Evolutionary conservation across 1,140 invertebrate species (phyloP).

Genomic region (Rhyacophila brunnea): DNA sequence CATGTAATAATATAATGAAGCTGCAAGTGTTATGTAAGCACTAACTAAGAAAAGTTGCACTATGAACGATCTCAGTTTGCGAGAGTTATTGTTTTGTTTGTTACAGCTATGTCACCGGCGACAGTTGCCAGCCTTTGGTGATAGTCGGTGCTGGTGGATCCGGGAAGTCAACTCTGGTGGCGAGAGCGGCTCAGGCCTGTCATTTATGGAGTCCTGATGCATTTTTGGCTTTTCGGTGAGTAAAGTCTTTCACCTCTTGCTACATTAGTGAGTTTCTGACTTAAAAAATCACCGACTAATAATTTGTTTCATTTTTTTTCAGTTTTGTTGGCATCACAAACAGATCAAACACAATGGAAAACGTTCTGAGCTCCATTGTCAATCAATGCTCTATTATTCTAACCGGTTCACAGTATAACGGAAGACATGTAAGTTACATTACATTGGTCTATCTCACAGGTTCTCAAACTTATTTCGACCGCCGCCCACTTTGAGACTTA

Average conservation of each 20-base stretch:
- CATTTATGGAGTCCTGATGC: constrained; percentile 68
- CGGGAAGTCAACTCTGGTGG: constrained; percentile 77
- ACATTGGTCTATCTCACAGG: too few species aligned
- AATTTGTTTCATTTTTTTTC: constrained; percentile 3
- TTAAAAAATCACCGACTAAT: too few species aligned
- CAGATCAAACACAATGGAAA: constrained; percentile 64
- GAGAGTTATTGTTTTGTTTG: too few species aligned
- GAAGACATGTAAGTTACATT: constrained; percentile 61
- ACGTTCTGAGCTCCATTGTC: constrained; percentile 64
- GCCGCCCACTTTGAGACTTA: too few species aligned
- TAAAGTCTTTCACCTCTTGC: too few species aligned
- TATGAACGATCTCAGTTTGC: too few species aligned
- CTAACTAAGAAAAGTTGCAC: too few species aligned
- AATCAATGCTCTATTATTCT: constrained; percentile 66
- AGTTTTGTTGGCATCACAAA: constrained; percentile 68
- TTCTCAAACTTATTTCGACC: too few species aligned
- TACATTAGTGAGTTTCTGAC: too few species aligned
- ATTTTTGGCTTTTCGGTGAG: constrained; percentile 48
- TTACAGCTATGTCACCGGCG: constrained; percentile 65
- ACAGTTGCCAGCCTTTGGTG: constrained; percentile 63
- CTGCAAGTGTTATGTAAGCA: too few species aligned
- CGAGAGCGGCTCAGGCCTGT: constrained; percentile 65
- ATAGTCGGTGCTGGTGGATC: constrained; percentile 76
- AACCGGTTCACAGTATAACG: constrained; percentile 58
- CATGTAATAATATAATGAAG: too few species aligned